Base-by-base conservation (phyloP, 2,113 vertebrate species). In the Acrocephalus kingi region DNA sequence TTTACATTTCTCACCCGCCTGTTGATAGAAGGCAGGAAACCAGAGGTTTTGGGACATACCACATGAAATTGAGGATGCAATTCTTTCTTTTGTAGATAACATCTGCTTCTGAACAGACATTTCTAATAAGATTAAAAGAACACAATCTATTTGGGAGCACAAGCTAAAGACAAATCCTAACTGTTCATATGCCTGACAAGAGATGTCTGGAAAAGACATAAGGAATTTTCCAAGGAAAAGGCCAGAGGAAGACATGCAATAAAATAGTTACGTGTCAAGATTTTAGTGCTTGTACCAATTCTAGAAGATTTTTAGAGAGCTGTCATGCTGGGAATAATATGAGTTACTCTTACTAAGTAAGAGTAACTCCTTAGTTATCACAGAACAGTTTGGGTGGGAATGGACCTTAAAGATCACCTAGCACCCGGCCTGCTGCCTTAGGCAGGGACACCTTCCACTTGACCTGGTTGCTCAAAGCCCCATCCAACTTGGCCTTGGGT, bases 101-200 rank as follows among this genome's bases (percentile, higher is more conserved):
- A 25, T 35, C 31, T 58, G 22, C 23, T 46, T 54, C 81, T 66
- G 46, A 87, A 45, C 13, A 55, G 15, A n/a, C 12, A 7, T 45
- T 74, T 87, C 15, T 55, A 56, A 67, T 89, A 56, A 64, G n/a
- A 4, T 4, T 58, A n/a, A 56, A 25, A 76, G n/a, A 74, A 52
- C 27, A 46, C 0, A 0, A 41, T 49, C 9, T 63, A 1, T 61
- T 84, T 89, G 56, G 11, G 10, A 78, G 5, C 28, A 27, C 19
- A 71, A 76, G 15, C 49, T 82, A 78, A 68, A 33, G 45, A 41
- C 46, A 84, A 84, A 69, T 48, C 25, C 37, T 71, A 48, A 20
- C 7, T 31, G 21, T 59, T 51, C 13, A 16, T 11, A 37, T 62
- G 46, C 27, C 35, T 68, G 21, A 64, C 10, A 68, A 67, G 39